Evolutionary conservation across 2,797 vertebrate species (phyloP).

Genomic region (Cheracebus regulus): DNA sequence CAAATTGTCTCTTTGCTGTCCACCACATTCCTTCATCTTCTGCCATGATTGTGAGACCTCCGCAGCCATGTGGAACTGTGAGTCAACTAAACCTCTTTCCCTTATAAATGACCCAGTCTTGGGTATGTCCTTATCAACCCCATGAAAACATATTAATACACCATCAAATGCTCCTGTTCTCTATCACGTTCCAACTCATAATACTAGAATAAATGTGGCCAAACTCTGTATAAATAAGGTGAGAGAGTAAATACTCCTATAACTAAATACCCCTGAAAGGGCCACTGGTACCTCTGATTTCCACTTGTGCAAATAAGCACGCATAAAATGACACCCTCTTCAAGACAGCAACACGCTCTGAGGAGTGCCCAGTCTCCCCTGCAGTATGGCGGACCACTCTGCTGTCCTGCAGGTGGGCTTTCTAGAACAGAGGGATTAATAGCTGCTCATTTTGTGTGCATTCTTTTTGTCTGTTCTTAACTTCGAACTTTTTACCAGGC

Average conservation of each 20-base stretch:
- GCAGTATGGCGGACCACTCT: accelerated
- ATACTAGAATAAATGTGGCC: accelerated
- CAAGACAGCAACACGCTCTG: accelerated
- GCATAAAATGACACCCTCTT: accelerated
- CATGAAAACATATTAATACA: neutral
- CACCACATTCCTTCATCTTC: neutral
- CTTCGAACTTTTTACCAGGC: neutral
- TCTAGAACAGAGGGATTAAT: neutral
- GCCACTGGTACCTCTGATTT: neutral
- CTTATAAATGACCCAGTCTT: neutral
- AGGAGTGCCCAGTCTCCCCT: neutral
- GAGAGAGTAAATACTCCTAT: neutral
- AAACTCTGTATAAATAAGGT: neutral
- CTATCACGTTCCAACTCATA: accelerated
- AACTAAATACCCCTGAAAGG: neutral
- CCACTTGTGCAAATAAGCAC: neutral
- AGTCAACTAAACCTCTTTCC: neutral
- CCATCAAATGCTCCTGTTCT: neutral
- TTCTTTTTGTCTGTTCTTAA: neutral
- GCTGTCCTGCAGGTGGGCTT: no score
- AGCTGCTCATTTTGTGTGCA: neutral
- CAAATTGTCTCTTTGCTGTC: neutral
- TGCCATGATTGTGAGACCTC: neutral
- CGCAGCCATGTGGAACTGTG: neutral
- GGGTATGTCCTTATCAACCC: neutral